Evolutionary conservation across 1,140 invertebrate genomes (phyloP), one percentile per base, ranked within the genome.

Genomic region (Papilio dardanus): DNA sequence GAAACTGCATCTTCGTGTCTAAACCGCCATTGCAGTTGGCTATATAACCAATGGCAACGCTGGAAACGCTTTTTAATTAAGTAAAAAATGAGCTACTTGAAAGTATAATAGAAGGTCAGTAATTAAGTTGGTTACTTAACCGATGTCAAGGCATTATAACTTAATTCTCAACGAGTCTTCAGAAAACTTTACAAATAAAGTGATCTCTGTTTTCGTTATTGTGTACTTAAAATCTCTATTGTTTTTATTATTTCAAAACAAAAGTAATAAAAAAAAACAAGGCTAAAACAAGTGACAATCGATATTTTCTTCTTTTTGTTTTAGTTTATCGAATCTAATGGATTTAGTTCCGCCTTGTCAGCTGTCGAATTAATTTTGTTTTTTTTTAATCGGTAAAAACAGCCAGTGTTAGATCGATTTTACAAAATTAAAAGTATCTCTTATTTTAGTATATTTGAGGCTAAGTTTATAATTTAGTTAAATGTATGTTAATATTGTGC

Each of bases 261-360:
- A n/a, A n/a, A n/a, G n/a, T 54, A 12, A 24, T 54, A 30, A 16
- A 30, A 14, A 16, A 28, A 50, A 50, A 16, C 2, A 3, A 5
- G n/a, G 16, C 21, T 28, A 30, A 62, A 62, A 62, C 24, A 2
- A 62, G 16, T 62, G 54, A 62, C 54, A 28, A 62, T 28, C 54
- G 24, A 62, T 62, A 62, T 62, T 62, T 62, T 30, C 54, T 62
- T 24, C n/a, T n/a, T 28, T 62, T 62, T 62, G 42, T 62, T 62
- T 62, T 21, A 3, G 14, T 19, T 19, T 46, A 24, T 54, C 50
- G 19, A 54, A 54, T 54, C 50, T 19, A 54, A 54, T 54, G 19
- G 50, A 24, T 10, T 54, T 54, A 54, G 21, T 54, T 54, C 50
- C 50, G 50, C 21, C 50, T 54, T 54, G 21, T 54, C 50, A 12